Percentiles rank a stretch among this genome's conserved stretches.
Conservation (phyloP, 2,797 vertebrate genomes). For the Cyprinodon diabolis region DNA sequence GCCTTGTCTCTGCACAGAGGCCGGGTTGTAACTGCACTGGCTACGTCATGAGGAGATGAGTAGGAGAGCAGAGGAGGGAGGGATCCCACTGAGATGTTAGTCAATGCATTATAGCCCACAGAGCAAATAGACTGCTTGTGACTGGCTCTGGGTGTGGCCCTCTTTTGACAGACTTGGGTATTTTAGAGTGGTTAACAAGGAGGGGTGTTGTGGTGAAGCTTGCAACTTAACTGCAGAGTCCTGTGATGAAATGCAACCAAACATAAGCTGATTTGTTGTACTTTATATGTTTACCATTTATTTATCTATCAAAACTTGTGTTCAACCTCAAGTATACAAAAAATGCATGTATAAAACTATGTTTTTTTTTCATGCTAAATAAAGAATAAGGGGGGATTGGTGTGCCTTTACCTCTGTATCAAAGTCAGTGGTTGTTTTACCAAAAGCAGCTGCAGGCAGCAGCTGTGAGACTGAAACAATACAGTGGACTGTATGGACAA, state of each 20-base stretch:
- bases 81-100: conserved; percentile 65
- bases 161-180: conserved; percentile 53
- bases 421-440: background rate
- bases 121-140: conserved; percentile 70
- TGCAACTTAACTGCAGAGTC: conserved; percentile 7
- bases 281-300: background rate
- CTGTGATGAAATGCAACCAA: conserved; percentile 28
- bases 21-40: conserved; percentile 49
- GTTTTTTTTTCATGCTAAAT: background rate
- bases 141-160: conserved; percentile 70
- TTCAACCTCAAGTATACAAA: background rate
- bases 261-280: conserved; percentile 6
- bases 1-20: conserved; percentile 72
- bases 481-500: background rate
- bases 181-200: conserved; percentile 54
- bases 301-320: background rate
- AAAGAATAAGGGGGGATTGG: background rate
- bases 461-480: conserved; percentile 15
- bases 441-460: conserved; percentile 3
- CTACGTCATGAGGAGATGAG: conserved; percentile 62
- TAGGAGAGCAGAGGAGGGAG: conserved; percentile 55
- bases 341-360: too few species aligned
- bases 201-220: conserved; percentile 24
- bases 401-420: background rate
- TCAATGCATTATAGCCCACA: conserved; percentile 73